Evolutionary conservation across 2,888 invertebrate species (phyloP).

Genomic region (Pterostichus madidus): DNA sequence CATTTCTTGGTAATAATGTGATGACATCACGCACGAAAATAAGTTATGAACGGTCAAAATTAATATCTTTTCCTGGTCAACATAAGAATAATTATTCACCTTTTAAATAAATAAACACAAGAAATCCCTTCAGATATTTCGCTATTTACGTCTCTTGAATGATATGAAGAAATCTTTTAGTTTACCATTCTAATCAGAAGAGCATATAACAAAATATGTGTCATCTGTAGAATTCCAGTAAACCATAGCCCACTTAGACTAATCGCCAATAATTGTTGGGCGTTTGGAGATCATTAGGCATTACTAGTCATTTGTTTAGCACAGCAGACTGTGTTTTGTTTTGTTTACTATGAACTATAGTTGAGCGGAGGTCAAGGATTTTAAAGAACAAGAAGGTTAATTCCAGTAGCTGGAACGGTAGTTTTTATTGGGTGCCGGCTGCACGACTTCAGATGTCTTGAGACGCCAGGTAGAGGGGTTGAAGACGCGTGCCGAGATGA

Average conservation of each 20-base stretch:
- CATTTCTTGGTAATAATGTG: too few relatives aligned
- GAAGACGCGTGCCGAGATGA: constrained; percentile 57
- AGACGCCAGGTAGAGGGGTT: neutral
- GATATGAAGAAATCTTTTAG: neutral
- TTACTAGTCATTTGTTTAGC: constrained; percentile 4
- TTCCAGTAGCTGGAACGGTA: constrained; percentile 15
- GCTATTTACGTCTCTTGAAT: constrained; percentile 3
- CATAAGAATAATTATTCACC: too few relatives aligned
- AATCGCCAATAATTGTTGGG: too few relatives aligned
- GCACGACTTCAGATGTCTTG: constrained; percentile 24
- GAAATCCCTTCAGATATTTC: neutral
- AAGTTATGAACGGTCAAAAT: too few relatives aligned
- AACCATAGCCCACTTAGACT: neutral
- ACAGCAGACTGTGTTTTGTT: constrained; percentile 13
- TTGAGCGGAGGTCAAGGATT: constrained; percentile 53
- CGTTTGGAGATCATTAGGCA: too few relatives aligned
- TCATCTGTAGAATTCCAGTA: neutral
- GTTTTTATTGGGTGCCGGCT: constrained; percentile 29
- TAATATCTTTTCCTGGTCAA: too few relatives aligned
- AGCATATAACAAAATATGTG: too few relatives aligned
- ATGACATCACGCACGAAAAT: too few relatives aligned
- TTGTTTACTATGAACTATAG: constrained; percentile 52
- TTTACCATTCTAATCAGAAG: too few relatives aligned
- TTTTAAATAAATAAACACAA: neutral
- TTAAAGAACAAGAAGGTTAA: constrained; percentile 16